Percentiles rank a stretch among this genome's conserved stretches.
Conservation (phyloP, 2,888 invertebrate species). For the Polymixis lichenea region DNA sequence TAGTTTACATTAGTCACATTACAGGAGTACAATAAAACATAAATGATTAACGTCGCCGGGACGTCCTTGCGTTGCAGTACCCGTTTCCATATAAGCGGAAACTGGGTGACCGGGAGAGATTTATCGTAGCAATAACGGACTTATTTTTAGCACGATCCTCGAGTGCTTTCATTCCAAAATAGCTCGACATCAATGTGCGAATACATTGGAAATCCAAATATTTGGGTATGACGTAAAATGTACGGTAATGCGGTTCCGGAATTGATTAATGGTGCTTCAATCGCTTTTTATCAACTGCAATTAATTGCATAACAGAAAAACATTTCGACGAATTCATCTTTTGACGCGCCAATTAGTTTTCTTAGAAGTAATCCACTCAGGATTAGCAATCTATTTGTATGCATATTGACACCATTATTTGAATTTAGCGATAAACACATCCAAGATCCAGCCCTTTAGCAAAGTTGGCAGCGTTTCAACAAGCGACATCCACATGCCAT, state of each 20-base stretch:
- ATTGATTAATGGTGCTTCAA: constrained; percentile 17
- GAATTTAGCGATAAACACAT: constrained; percentile 51
- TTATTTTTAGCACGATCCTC: constrained; percentile 77
- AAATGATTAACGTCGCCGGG: constrained; percentile 53
- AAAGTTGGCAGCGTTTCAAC: constrained; percentile 65
- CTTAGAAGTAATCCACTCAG: constrained; percentile 17
- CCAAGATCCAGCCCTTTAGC: constrained; percentile 55
- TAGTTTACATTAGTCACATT: constrained; percentile 27
- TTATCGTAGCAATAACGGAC: constrained; percentile 77
- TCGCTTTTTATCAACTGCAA: constrained; percentile 20
- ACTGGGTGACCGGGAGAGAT: constrained; percentile 82
- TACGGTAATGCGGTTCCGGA: constrained; percentile 32
- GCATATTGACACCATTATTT: constrained; percentile 50
- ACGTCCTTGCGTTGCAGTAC: constrained; percentile 78
- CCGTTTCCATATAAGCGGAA: constrained; percentile 80
- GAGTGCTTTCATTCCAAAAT: constrained; percentile 71
- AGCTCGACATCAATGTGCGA: constrained; percentile 68
- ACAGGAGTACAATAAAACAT: constrained; percentile 42
- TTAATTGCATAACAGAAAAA: constrained; percentile 16
- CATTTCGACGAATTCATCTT: constrained; percentile 11
- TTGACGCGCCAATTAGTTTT: constrained; percentile 30
- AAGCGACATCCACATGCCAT: constrained; percentile 57
- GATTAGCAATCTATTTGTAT: constrained; percentile 42
- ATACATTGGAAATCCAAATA: constrained; percentile 63
- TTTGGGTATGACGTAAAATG: constrained; percentile 60